Percentiles rank a stretch among this genome's conserved stretches.
These are phyloP conservation scores for Julus scandinavius DNA, from an alignment of 2,888 invertebrate genomes.

Conservation along the genomic window DNA sequence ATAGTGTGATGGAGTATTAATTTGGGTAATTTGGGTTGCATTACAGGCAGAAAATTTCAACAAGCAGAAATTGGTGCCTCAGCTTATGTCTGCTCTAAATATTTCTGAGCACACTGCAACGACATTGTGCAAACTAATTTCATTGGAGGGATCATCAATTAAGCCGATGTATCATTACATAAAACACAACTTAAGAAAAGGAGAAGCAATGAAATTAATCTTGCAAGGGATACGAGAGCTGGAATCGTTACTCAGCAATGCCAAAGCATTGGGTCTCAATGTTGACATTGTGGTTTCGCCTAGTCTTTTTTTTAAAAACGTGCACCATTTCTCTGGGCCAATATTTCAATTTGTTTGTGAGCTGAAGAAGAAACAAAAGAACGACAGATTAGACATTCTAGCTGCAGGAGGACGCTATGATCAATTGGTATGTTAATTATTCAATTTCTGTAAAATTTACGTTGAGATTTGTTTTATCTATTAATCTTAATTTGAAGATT, in stretches of 20 bases:
- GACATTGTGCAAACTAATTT: slow-evolving; percentile 75
- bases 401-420: slow-evolving; percentile 94
- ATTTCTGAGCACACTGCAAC: slow-evolving; percentile 76
- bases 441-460: slow-evolving; percentile 56
- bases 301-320: slow-evolving; percentile 71
- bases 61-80: slow-evolving; percentile 76
- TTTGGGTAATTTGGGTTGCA: not conserved
- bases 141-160: slow-evolving; percentile 73
- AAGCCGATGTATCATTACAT: slow-evolving; percentile 69
- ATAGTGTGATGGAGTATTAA: no score
- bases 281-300: slow-evolving; percentile 71
- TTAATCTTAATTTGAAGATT: not conserved
- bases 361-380: slow-evolving; percentile 69
- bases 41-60: slow-evolving; percentile 72
- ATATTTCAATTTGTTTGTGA: slow-evolving; percentile 76
- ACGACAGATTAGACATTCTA: slow-evolving; percentile 75
- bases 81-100: slow-evolving; percentile 75
- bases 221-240: slow-evolving; percentile 80
- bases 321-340: slow-evolving; percentile 75
- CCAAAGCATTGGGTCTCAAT: slow-evolving; percentile 79
- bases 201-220: slow-evolving; percentile 71
- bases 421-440: slow-evolving; percentile 71
- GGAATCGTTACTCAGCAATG: slow-evolving; percentile 77
- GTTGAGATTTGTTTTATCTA: not conserved
- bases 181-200: slow-evolving; percentile 39